These are phyloP conservation scores for Crocidura indochinensis DNA, from an alignment of 2,797 vertebrate species.

Conservation along the genomic window DNA sequence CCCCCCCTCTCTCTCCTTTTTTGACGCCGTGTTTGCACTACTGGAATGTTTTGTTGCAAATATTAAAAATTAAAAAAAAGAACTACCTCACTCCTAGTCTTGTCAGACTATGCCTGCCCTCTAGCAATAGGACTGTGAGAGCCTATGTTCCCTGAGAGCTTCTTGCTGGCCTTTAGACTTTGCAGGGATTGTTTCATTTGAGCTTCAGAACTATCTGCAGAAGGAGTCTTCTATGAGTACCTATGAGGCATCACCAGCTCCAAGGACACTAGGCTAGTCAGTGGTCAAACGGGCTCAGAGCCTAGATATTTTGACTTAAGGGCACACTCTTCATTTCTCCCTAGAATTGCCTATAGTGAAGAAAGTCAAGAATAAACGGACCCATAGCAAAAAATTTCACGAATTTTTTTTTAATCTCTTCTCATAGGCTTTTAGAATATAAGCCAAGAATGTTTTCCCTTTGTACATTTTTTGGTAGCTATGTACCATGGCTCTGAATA, in stretches of 20 bases:
- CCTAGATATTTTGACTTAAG: neutral
- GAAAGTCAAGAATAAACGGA: neutral
- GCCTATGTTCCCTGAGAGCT: neutral
- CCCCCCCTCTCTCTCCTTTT: too few relatives aligned
- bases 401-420: neutral
- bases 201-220: neutral
- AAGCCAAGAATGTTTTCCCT: neutral
- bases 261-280: neutral
- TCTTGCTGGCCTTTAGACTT: neutral
- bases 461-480: neutral
- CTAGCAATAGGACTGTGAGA: neutral
- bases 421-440: neutral
- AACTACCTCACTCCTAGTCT: conserved; percentile 26
- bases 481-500: neutral
- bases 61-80: neutral
- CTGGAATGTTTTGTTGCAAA: too few relatives aligned
- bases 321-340: neutral
- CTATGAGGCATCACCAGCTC: neutral
- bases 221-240: neutral
- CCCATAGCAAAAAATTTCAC: neutral
- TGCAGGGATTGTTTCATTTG: conserved; percentile 14
- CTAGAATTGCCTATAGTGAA: neutral
- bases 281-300: neutral
- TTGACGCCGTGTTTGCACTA: too few relatives aligned
- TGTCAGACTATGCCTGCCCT: neutral